Percentiles rank a stretch among this genome's conserved stretches.
Conservation (phyloP, 2,888 invertebrate genomes). For the Siphlonurus alternatus region DNA sequence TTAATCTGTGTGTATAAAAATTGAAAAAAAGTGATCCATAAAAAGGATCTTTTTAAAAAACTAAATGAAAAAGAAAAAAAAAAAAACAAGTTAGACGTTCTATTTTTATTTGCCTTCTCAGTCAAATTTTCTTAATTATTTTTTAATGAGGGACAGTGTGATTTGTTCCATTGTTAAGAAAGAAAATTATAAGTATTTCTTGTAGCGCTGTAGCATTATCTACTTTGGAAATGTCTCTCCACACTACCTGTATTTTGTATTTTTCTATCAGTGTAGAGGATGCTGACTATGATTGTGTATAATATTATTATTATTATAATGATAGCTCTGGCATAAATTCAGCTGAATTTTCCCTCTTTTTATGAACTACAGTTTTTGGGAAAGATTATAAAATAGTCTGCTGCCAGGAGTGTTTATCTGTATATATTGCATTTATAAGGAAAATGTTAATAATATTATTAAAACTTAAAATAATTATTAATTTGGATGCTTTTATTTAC, state of each 20-base stretch:
- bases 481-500: too few relatives aligned
- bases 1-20: constrained; percentile 10
- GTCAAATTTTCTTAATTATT: neutral
- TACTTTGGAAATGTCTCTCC: constrained; percentile 10
- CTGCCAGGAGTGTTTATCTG: constrained; percentile 11
- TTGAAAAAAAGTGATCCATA: constrained; percentile 9
- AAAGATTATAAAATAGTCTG: constrained; percentile 7
- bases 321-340: constrained; percentile 11
- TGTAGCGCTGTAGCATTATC: constrained; percentile 3
- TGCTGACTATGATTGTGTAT: constrained; percentile 3
- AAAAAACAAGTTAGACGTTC: neutral
- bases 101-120: neutral
- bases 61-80: neutral
- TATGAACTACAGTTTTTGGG: neutral
- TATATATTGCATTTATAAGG: constrained; percentile 10
- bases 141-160: constrained; percentile 1
- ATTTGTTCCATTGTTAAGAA: constrained; percentile 9
- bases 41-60: constrained; percentile 9
- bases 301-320: constrained; percentile 4
- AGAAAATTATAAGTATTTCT: neutral
- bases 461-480: constrained; percentile 9
- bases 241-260: constrained; percentile 11
- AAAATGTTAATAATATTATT: constrained; percentile 11
- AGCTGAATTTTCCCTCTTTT: constrained; percentile 9
- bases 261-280: constrained; percentile 11